phyloP scores from a whole-genome alignment of 2,888 invertebrate species.

The Catocala nupta region DNA sequence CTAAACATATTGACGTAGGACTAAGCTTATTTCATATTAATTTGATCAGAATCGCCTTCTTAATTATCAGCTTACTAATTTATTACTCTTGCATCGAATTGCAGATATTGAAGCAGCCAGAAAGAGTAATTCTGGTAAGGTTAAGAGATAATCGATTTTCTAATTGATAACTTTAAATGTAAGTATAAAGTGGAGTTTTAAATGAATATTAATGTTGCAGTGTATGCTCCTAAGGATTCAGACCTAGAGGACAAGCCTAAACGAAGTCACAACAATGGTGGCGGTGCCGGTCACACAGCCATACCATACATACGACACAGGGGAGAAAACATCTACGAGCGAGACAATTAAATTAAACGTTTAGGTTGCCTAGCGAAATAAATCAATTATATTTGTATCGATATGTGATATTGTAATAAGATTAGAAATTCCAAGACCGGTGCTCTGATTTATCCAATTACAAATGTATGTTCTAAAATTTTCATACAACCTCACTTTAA shows the following conservation, averaged over 20 bases:
- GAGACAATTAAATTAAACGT: conserved; percentile 47
- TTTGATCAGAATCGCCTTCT: too few species aligned
- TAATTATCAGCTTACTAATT: too few species aligned
- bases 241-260: conserved; percentile 60
- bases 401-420: neutral
- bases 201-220: conserved; percentile 42
- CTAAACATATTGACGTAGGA: too few species aligned
- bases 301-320: conserved; percentile 71
- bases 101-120: neutral
- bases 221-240: conserved; percentile 45
- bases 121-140: conserved; percentile 2
- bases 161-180: too few species aligned
- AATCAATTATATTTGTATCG: conserved; percentile 23
- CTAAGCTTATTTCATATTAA: too few species aligned
- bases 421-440: neutral
- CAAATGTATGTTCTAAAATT: neutral
- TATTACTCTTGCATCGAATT: neutral
- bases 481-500: neutral
- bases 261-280: conserved; percentile 50
- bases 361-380: conserved; percentile 7
- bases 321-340: conserved; percentile 68
- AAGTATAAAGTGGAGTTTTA: neutral
- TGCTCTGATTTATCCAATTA: neutral
- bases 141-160: neutral
- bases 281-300: conserved; percentile 63